Base-by-base conservation (phyloP, 1,140 invertebrate genomes). In the Aphis gossypii region DNA sequence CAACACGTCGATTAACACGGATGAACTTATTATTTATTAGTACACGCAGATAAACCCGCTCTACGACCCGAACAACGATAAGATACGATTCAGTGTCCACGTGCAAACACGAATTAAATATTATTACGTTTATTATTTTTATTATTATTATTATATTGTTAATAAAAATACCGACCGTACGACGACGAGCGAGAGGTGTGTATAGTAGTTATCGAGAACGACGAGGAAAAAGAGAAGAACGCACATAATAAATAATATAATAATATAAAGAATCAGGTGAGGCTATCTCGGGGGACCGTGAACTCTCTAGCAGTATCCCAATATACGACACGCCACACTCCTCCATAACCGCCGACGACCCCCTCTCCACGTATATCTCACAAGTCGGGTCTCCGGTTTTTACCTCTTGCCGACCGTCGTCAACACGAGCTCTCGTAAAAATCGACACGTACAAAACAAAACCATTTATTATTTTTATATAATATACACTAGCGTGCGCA, bases 381-480 rank as follows among this genome's bases (percentile, higher is more conserved):
- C 84, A 30, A 87, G 84, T 87, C 83, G 83, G 83, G 83, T n/a
- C 89, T 90, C 51, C 25, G 89, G 35, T 91, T 92, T 92, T 92
- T 44, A 92, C 56, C 90, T 60, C 54, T n/a, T 3, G 25, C 46
- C n/a, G 46, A 56, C 88, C 88, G 35, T 54, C 87, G 88, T 38
- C 56, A 68, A 90, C 38, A 41, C 44, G 38, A 25, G 8, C 56
- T 86, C 92, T 86, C 82, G 82, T 93, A 93, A 86, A 93, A 93
- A 93, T 93, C 92, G 82, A 93, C 82, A 86, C 92, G 92, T 56
- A 86, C 92, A 86, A 93, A 93, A 93, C 76, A 93, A 93, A 86
- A 93, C 92, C 92, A 93, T 93, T 93, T 93, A 93, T 93, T 93
- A 93, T 93, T 93, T 93, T 93, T 54, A 86, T 93, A 54, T 93